These are phyloP conservation scores for Zonotrichia leucophrys DNA, from an alignment of 2,113 vertebrate genomes.

Conservation along the genomic window DNA sequence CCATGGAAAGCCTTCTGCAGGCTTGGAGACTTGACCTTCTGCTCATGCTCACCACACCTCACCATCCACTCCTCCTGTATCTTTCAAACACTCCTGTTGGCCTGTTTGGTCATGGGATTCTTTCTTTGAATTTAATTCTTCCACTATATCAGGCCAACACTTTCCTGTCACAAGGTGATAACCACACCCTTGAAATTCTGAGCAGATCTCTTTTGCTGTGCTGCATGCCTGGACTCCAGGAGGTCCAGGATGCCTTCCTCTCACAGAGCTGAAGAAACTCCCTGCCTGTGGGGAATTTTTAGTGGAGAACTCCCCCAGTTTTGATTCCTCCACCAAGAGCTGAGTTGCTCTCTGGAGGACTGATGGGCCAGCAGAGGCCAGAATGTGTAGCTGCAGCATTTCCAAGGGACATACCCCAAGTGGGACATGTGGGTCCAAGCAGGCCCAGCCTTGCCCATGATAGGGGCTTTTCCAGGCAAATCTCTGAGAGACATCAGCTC, in stretches of 20 bases:
- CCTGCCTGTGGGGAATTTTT: not conserved
- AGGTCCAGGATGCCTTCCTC: not conserved
- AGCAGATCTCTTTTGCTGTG: not conserved
- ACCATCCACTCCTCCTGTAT: not conserved
- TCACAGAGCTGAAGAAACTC: not conserved
- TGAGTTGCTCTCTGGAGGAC: not conserved
- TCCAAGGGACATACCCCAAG: not conserved
- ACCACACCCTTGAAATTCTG: not conserved
- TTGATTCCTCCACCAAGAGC: not conserved
- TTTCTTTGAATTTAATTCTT: not conserved
- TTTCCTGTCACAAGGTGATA: not conserved
- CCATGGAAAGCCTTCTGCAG: not conserved
- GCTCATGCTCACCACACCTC: not conserved
- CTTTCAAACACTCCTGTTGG: not conserved
- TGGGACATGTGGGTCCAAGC: not conserved
- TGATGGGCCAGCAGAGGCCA: not conserved
- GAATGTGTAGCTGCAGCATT: not conserved
- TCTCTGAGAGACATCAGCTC: not conserved
- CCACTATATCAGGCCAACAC: not conserved
- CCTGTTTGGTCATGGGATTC: not conserved
- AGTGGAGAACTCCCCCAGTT: not conserved
- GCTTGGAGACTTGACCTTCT: not conserved
- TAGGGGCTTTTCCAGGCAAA: not conserved
- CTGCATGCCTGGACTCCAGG: not conserved
- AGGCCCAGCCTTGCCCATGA: rapidly evolving